Base-by-base conservation (phyloP, 2,113 vertebrate genomes). In the Ranitomeya variabilis region DNA sequence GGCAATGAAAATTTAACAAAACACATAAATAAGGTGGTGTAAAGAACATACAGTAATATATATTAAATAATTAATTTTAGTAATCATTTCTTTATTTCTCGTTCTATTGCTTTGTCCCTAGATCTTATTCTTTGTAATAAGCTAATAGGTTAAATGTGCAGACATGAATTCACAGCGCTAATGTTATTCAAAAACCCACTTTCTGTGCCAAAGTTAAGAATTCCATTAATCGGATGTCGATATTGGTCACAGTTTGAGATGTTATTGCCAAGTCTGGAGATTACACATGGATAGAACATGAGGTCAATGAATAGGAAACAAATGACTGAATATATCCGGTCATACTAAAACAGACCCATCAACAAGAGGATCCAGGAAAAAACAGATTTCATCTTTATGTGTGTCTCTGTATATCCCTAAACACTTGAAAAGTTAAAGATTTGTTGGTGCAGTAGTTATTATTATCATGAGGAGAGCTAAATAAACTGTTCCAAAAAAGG, bases 241-340 rank as follows among this genome's bases (percentile, higher is more conserved):
- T n/a, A 59, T 31, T 57, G n/a, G 78, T 80, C 78, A 59, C 55
- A 59, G 52, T 26, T 54, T 55, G 51, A 55, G 21, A 23, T 57
- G 54, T 57, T 26, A 59, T 16, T 59, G 54, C 78, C 52, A 80
- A 80, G 78, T 80, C 78, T 80, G 54, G 78, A 80, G 78, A 57
- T 57, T 80, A 80, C 55, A 31, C n/a, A 59, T 57, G 78, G 23
- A 59, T 80, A 60, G 3, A 26, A 37, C 26, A 80, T 60, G 54
- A 80, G 57, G 79, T 80, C 79, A 80, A 18, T 80, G 31, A 31
- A 80, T 18, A 60, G 55, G 7, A 60, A 59, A 60, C 79, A 80
- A 18, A 80, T 60, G 79, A 80, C 55, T 60, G 23, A 80, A 59
- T 80, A 55, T 57, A 79, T 79, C 51, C 21, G 54, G n/a, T 14